A percentile compares a stretch with the other conserved stretches of the same genome.
phyloP scores from a whole-genome alignment of 2,888 invertebrate species.

The Ennomos quercinarius region DNA sequence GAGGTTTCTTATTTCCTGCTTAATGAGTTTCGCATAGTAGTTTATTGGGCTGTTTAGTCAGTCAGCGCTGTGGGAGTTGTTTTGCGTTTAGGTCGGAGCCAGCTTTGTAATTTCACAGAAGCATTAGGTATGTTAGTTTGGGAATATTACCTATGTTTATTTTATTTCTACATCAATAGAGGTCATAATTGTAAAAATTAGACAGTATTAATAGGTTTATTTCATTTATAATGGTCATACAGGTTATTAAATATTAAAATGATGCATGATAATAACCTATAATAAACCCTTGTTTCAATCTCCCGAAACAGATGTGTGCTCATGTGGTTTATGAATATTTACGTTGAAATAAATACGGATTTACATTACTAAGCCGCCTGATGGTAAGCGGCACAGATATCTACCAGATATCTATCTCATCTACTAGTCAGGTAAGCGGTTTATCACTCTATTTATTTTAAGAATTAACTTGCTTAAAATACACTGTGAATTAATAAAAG shows the following conservation, averaged over 20 bases:
- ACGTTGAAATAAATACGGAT: conserved; percentile 28
- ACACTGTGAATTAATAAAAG: too few species aligned
- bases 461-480: too few species aligned
- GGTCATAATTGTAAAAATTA: too few species aligned
- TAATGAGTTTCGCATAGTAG: conserved; percentile 67
- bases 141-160: background rate
- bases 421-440: conserved; percentile 6
- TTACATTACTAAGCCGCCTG: conserved; percentile 13
- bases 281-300: conserved; percentile 18
- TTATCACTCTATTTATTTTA: background rate
- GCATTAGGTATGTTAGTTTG: background rate
- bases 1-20: conserved; percentile 68
- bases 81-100: background rate
- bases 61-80: conserved; percentile 35
- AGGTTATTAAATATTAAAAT: background rate
- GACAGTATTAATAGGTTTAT: too few species aligned
- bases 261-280: conserved; percentile 20
- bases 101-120: conserved; percentile 2
- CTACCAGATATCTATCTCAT: too few species aligned
- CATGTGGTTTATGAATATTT: conserved; percentile 33
- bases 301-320: conserved; percentile 27
- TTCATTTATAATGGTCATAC: background rate
- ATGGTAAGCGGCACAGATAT: background rate
- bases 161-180: background rate
- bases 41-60: conserved; percentile 52